Evolutionary conservation across 1,140 invertebrate species (phyloP).

Genomic region (Drosophila mojavensis): DNA sequence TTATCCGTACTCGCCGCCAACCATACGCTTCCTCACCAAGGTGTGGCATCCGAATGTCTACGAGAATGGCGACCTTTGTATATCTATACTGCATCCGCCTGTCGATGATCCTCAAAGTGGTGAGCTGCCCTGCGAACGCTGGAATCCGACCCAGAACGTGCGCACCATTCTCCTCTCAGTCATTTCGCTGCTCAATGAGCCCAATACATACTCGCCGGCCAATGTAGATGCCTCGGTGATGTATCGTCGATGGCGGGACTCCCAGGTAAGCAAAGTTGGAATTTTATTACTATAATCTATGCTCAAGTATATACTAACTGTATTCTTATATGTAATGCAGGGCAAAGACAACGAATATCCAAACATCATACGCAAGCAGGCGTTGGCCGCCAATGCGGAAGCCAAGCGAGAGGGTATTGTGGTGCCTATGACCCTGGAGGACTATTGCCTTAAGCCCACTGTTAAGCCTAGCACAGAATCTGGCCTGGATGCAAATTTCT

Average conservation of each 20-base stretch:
- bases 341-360: conserved; percentile 99
- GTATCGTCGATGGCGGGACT: conserved; percentile 99
- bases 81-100: conserved; percentile 99
- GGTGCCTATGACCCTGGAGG: conserved; percentile 98
- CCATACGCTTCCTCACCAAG: conserved; percentile 98
- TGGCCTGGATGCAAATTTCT: conserved; percentile 93
- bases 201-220: conserved; percentile 99
- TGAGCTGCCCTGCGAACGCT: conserved; percentile 99
- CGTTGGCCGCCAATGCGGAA: conserved; percentile 95
- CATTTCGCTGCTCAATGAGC: conserved; percentile 99
- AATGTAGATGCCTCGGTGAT: conserved; percentile 99
- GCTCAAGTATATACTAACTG: background rate
- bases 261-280: conserved; percentile 86
- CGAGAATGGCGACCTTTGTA: conserved; percentile 99
- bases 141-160: conserved; percentile 99
- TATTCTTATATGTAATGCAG: conserved; percentile 45
- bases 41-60: conserved; percentile 99
- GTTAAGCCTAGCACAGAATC: conserved; percentile 91
- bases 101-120: conserved; percentile 99
- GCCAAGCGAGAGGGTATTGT: conserved; percentile 98
- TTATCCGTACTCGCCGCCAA: conserved; percentile 99
- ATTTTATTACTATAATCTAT: background rate
- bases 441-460: conserved; percentile 97
- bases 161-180: conserved; percentile 99
- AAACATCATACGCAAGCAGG: conserved; percentile 99